Conservation (phyloP, 2,888 invertebrate species). For the Ennomos quercinarius region DNA sequence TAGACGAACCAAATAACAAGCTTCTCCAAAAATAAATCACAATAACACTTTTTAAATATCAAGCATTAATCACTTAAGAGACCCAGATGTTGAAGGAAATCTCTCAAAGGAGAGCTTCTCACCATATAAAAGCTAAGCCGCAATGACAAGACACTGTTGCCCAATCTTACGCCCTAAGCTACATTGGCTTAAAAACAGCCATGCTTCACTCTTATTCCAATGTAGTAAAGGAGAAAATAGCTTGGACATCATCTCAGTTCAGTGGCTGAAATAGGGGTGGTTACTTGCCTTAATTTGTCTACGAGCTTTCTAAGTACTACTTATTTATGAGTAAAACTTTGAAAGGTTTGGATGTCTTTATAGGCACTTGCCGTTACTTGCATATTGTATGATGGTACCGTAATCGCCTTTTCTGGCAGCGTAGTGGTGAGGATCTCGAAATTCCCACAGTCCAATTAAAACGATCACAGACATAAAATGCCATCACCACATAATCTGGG, state of each 20-base stretch:
- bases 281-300: slow-evolving; percentile 27
- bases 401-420: slow-evolving; percentile 7
- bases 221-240: slow-evolving; percentile 32
- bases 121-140: slow-evolving; percentile 51
- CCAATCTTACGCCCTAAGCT: slow-evolving; percentile 11
- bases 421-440: slow-evolving; percentile 13
- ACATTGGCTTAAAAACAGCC: not conserved
- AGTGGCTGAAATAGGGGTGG: slow-evolving; percentile 31
- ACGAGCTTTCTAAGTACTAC: slow-evolving; percentile 24
- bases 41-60: slow-evolving; percentile 44
- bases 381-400: slow-evolving; percentile 15
- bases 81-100: slow-evolving; percentile 71
- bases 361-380: slow-evolving; percentile 6
- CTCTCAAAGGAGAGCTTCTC: slow-evolving; percentile 50
- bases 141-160: slow-evolving; percentile 47
- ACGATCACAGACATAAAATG: slow-evolving; percentile 25
- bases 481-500: slow-evolving; percentile 22
- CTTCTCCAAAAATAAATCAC: slow-evolving; percentile 30
- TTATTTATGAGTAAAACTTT: slow-evolving; percentile 25
- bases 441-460: slow-evolving; percentile 28
- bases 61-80: slow-evolving; percentile 67
- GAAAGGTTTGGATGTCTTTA: slow-evolving; percentile 6
- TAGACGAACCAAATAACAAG: slow-evolving; percentile 11
- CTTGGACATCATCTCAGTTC: slow-evolving; percentile 18
- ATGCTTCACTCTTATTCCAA: slow-evolving; percentile 28